phyloP scores from a whole-genome alignment of 2,888 invertebrate genomes.

The Brachynemurus nebulosus region DNA sequence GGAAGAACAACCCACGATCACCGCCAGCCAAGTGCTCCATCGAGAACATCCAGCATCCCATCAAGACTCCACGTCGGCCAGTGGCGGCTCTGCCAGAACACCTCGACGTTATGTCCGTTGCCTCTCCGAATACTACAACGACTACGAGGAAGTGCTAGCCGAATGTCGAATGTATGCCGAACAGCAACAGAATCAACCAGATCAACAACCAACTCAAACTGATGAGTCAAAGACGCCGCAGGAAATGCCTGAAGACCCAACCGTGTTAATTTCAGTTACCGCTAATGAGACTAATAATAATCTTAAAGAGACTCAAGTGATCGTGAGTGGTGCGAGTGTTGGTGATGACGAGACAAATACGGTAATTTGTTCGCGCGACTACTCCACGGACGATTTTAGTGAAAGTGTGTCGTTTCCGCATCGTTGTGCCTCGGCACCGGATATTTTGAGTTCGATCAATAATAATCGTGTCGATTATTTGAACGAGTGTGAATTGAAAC shows the following conservation, averaged over 20 bases:
- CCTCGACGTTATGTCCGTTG: slow-evolving; percentile 23
- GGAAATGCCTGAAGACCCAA: slow-evolving; percentile 21
- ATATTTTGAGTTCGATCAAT: slow-evolving; percentile 28
- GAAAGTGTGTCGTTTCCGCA: slow-evolving; percentile 29
- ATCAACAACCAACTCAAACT: not conserved
- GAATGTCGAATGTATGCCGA: slow-evolving; percentile 29
- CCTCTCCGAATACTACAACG: slow-evolving; percentile 46
- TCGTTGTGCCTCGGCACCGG: slow-evolving; percentile 41
- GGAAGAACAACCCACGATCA: not conserved
- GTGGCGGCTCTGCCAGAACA: slow-evolving; percentile 9
- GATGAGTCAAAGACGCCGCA: slow-evolving; percentile 19
- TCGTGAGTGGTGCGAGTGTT: not conserved
- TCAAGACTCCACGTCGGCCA: too few species aligned
- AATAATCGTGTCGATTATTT: not conserved
- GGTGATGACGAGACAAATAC: not conserved
- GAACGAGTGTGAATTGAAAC: not conserved
- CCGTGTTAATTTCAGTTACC: not conserved
- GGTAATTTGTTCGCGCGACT: slow-evolving; percentile 23
- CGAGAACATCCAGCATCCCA: too few species aligned
- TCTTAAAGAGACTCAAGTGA: not conserved
- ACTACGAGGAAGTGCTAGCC: slow-evolving; percentile 45
- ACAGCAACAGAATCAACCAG: slow-evolving; percentile 1
- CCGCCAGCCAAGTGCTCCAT: not conserved
- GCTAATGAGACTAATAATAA: not conserved
- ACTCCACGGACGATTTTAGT: slow-evolving; percentile 28